These are phyloP conservation scores for Theodoxus fluviatilis DNA, from an alignment of 2,888 invertebrate genomes.

Conservation along the genomic window DNA sequence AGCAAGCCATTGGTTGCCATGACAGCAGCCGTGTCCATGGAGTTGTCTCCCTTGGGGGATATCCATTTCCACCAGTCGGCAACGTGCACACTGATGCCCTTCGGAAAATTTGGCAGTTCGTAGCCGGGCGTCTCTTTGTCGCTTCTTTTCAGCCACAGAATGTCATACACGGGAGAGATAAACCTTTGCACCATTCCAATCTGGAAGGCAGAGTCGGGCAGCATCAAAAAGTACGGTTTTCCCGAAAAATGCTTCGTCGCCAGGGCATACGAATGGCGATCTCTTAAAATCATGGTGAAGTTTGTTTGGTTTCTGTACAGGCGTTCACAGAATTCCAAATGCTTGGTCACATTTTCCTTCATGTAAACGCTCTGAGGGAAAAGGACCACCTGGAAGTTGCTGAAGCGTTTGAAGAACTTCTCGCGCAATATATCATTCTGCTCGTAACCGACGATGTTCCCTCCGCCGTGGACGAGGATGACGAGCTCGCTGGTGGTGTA, in stretches of 20 bases:
- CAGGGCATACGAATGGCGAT: conserved; percentile 24
- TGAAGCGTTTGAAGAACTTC: conserved; percentile 26
- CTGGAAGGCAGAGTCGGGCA: conserved; percentile 36
- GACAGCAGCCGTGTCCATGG: conserved; percentile 32
- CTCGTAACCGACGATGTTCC: conserved; percentile 34
- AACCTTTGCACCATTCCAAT: conserved; percentile 28
- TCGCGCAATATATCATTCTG: conserved; percentile 1
- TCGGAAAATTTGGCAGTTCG: conserved; percentile 20
- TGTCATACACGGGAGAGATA: conserved; percentile 33
- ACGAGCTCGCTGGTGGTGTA: conserved; percentile 29
- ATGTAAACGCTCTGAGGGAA: conserved; percentile 32
- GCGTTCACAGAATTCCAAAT: conserved; percentile 5
- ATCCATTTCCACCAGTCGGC: conserved; percentile 32
- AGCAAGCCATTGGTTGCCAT: conserved; percentile 30
- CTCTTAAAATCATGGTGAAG: conserved; percentile 30
- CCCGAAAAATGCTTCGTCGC: conserved; percentile 26
- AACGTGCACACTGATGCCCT: conserved; percentile 25
- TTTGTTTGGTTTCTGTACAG: conserved; percentile 25
- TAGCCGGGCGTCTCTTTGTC: conserved; percentile 31
- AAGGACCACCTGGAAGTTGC: conserved; percentile 22
- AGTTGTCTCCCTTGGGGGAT: conserved; percentile 21
- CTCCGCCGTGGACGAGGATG: conserved; percentile 38
- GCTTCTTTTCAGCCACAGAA: conserved; percentile 32
- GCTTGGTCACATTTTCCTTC: neutral
- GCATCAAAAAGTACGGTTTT: conserved; percentile 27